Evolutionary conservation across 2,113 vertebrate species (phyloP).

Genomic region (Charina bottae): DNA sequence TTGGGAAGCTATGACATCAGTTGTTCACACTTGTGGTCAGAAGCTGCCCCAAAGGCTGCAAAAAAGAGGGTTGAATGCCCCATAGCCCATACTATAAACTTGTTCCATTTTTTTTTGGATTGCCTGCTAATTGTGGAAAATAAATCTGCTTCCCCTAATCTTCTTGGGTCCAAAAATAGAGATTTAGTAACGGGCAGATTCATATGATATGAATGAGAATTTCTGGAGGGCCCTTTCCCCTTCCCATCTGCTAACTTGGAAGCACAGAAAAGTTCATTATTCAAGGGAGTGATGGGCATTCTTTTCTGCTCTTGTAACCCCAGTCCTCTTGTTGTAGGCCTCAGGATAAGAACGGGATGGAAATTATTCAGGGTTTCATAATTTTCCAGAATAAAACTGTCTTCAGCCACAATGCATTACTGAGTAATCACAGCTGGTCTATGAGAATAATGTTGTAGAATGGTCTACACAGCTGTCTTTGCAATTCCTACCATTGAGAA

Average conservation of each 20-base stretch:
- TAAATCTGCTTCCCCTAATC: constrained; percentile 27
- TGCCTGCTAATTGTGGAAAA: constrained; percentile 2
- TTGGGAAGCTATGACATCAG: too few species aligned
- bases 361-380: constrained; percentile 55
- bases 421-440: constrained; percentile 33
- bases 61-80: too few species aligned
- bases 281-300: constrained; percentile 31
- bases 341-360: constrained; percentile 57
- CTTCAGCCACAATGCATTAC: constrained; percentile 5
- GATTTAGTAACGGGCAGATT: constrained; percentile 53
- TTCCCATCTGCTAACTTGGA: constrained; percentile 51
- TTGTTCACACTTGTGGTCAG: too few species aligned
- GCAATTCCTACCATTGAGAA: constrained; percentile 16
- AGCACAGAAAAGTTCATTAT: constrained; percentile 22
- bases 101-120: accelerated
- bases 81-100: too few species aligned
- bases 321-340: constrained; percentile 40
- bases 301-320: constrained; percentile 22
- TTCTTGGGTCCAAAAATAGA: background rate
- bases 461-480: background rate
- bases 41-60: too few species aligned
- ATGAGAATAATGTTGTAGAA: background rate
- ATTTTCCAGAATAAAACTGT: constrained; percentile 40
- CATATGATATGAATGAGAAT: constrained; percentile 53
- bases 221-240: constrained; percentile 41